Percentiles rank a stretch among this genome's conserved stretches.
phyloP scores from a whole-genome alignment of 2,888 invertebrate species.

The Antitype chi region DNA sequence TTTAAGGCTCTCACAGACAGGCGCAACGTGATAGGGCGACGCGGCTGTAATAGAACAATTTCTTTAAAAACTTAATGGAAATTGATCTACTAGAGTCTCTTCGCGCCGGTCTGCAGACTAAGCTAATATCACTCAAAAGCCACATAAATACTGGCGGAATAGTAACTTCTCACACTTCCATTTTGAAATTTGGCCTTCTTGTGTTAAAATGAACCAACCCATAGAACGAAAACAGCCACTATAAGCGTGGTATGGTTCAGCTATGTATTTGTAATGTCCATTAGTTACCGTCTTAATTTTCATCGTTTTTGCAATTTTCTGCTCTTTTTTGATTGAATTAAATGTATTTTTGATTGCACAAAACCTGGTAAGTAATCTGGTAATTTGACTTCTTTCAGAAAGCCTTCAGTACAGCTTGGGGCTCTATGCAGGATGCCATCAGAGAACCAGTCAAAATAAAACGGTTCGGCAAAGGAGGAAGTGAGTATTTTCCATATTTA shows the following conservation, averaged over 20 bases:
- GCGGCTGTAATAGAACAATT: no score
- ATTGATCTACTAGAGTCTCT: no score
- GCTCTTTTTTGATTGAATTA: background rate
- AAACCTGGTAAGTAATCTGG: slow-evolving; percentile 4
- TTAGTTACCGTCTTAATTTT: background rate
- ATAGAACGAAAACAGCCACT: background rate
- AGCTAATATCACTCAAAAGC: background rate
- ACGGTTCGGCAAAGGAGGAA: slow-evolving; percentile 62
- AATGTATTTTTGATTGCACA: background rate
- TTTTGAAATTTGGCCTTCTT: background rate
- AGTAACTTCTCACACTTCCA: background rate
- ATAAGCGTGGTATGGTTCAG: background rate
- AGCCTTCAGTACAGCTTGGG: slow-evolving; percentile 69
- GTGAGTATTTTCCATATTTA: slow-evolving; percentile 58
- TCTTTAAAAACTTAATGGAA: no score
- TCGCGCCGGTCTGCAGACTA: no score
- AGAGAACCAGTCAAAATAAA: slow-evolving; percentile 69
- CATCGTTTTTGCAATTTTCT: background rate
- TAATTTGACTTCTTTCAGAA: slow-evolving; percentile 65
- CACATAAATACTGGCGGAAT: background rate
- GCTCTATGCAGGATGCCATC: slow-evolving; percentile 65
- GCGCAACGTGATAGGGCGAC: no score
- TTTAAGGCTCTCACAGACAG: no score
- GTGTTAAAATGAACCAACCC: background rate
- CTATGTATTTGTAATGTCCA: background rate